These are phyloP conservation scores for Steromphala cineraria DNA, from an alignment of 2,888 invertebrate genomes.

Conservation along the genomic window DNA sequence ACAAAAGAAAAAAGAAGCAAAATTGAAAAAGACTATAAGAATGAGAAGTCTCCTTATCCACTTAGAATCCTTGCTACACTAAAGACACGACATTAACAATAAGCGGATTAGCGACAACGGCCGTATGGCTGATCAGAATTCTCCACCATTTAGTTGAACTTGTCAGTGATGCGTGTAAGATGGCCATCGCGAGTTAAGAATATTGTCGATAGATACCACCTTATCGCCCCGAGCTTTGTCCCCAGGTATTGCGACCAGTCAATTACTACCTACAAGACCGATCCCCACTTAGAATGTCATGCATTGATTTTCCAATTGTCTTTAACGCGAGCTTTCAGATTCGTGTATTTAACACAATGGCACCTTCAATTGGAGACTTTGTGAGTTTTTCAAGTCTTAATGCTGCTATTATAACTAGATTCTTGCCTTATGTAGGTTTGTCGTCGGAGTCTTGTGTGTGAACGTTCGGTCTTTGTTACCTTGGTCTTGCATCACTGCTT, in stretches of 20 bases:
- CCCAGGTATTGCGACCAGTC: not conserved
- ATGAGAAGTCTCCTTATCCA: no score
- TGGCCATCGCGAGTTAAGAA: not conserved
- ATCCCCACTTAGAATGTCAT: not conserved
- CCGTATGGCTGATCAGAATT: not conserved
- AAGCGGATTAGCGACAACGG: no score
- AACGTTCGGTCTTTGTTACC: not conserved
- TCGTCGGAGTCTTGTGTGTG: not conserved
- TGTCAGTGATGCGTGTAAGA: not conserved
- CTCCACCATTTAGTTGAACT: not conserved
- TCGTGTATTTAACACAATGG: not conserved
- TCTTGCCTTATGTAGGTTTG: slow-evolving; percentile 10
- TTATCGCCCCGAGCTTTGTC: not conserved
- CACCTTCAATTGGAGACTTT: not conserved
- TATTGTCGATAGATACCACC: not conserved
- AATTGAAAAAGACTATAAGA: no score
- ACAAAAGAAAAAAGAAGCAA: no score
- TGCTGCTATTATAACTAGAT: not conserved
- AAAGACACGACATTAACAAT: no score
- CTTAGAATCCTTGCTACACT: no score
- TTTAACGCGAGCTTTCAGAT: slow-evolving; percentile 1
- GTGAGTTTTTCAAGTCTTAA: slow-evolving; percentile 20
- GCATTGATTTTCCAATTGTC: slow-evolving; percentile 1
- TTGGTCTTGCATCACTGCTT: not conserved
- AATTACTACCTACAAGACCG: not conserved